These are phyloP conservation scores for Aepyceros melampus DNA, from an alignment of 2,113 vertebrate genomes.

Conservation along the genomic window DNA sequence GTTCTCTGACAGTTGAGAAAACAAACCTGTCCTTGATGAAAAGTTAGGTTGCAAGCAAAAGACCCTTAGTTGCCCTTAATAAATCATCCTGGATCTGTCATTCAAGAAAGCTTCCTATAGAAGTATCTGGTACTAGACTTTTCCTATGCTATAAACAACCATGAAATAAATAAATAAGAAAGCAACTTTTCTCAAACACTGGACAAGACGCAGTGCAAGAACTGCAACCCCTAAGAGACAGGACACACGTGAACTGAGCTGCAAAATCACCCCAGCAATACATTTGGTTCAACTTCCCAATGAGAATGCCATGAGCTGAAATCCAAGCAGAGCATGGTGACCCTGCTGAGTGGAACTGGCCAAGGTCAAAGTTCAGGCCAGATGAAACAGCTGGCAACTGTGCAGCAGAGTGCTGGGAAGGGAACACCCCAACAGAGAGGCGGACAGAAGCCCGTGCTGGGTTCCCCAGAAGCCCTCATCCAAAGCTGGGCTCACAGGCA, in stretches of 20 bases:
- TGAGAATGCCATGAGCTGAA: background rate
- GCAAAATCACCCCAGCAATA: background rate
- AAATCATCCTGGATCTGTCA: conserved; percentile 50
- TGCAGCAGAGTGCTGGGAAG: background rate
- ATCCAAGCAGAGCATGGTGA: background rate
- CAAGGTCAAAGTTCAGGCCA: background rate
- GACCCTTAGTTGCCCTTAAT: conserved; percentile 35
- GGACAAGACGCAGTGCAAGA: background rate
- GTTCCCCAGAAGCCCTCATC: background rate
- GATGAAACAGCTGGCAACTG: background rate
- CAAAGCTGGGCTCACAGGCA: background rate
- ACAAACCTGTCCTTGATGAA: conserved; percentile 29
- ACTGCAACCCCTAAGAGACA: background rate
- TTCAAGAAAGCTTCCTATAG: background rate
- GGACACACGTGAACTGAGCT: background rate
- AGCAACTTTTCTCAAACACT: background rate
- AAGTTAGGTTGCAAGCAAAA: conserved; percentile 47
- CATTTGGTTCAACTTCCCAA: background rate
- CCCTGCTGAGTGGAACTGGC: background rate
- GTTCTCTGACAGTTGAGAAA: conserved; percentile 40
- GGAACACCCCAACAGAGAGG: background rate
- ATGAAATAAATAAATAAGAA: background rate
- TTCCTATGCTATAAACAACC: background rate
- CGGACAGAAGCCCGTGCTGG: background rate
- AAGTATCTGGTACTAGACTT: background rate